Conservation (phyloP, 2,888 invertebrate species). For the Leptopilina syphax region DNA sequence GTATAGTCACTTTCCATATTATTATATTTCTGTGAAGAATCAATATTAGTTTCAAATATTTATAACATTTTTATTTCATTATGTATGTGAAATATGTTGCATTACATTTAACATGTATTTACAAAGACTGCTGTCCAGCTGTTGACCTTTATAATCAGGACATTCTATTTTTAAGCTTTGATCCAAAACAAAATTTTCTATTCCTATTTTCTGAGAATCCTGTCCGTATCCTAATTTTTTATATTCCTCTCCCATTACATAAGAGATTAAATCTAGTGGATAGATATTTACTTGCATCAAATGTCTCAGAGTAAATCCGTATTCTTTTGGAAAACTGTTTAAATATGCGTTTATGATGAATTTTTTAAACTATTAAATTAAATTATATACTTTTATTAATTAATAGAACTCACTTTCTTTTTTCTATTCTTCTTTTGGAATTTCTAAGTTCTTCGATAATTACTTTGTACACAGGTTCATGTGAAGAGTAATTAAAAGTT, state of each 20-base stretch:
- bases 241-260: conserved; percentile 80
- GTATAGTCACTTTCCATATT: background rate
- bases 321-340: conserved; percentile 56
- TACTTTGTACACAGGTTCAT: conserved; percentile 76
- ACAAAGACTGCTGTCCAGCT: conserved; percentile 77
- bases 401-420: conserved; percentile 68
- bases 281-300: conserved; percentile 57
- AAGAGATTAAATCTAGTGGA: conserved; percentile 78
- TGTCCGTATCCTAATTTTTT: conserved; percentile 80
- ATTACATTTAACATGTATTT: conserved; percentile 79
- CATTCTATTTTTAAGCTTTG: conserved; percentile 81
- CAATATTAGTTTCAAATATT: background rate
- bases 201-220: conserved; percentile 74
- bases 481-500: conserved; percentile 80
- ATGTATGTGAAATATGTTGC: background rate
- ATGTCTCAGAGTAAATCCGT: conserved; percentile 53
- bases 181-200: conserved; percentile 83
- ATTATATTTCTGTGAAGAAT: conserved; percentile 8
- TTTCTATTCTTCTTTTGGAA: conserved; percentile 79
- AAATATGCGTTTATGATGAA: too few species aligned
- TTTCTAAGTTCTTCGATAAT: conserved; percentile 78
- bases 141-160: conserved; percentile 80
- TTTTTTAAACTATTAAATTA: conserved; percentile 28
- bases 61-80: background rate
- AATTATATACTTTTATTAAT: conserved; percentile 12